These are phyloP conservation scores for Malacosoma neustria DNA, from an alignment of 2,888 invertebrate genomes.

Conservation along the genomic window DNA sequence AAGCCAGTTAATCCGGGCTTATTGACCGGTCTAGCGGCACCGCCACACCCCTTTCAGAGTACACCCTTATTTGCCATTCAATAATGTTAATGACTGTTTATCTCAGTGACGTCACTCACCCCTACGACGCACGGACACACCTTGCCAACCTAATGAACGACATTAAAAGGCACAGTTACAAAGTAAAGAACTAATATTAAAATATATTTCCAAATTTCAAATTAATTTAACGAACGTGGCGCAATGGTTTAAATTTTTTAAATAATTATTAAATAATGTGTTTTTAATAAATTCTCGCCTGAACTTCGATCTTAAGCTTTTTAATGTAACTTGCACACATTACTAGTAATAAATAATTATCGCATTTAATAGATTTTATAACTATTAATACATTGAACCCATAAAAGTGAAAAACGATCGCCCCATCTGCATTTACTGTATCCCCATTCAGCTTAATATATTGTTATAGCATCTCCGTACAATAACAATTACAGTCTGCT, in stretches of 20 bases:
- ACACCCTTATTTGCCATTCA: conserved; percentile 42
- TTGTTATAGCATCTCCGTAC: too few species aligned
- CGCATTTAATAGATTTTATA: neutral
- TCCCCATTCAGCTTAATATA: conserved; percentile 2
- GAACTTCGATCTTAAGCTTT: too few species aligned
- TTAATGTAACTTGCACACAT: too few species aligned
- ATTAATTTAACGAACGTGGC: neutral
- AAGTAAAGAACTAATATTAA: neutral
- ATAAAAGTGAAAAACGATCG: conserved; percentile 5
- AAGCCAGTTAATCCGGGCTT: conserved; percentile 59
- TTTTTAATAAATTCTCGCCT: too few species aligned
- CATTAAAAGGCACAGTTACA: neutral
- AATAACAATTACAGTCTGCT: too few species aligned
- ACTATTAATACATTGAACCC: neutral
- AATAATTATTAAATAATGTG: too few species aligned
- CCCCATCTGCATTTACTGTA: conserved; percentile 9
- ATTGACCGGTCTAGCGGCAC: conserved; percentile 50
- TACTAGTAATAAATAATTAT: too few species aligned
- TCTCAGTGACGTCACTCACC: neutral
- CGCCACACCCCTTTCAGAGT: conserved; percentile 26
- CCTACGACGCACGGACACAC: neutral
- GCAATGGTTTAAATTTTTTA: too few species aligned
- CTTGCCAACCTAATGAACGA: neutral
- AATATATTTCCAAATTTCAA: neutral
- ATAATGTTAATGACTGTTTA: conserved; percentile 34